Evolutionary conservation across 2,797 vertebrate genomes (phyloP).

Genomic region (Sebastes iracundus): DNA sequence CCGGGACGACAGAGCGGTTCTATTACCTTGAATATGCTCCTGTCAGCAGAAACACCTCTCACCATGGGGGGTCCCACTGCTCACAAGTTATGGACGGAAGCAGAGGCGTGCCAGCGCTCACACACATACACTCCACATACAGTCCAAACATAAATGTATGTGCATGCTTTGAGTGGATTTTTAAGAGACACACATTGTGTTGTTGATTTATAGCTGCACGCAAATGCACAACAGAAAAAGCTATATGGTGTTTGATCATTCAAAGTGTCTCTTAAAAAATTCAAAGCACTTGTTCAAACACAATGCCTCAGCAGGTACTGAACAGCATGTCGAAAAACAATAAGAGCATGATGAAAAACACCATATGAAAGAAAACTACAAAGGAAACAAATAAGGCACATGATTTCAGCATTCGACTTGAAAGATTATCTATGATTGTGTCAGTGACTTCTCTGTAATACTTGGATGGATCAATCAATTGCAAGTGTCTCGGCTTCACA

Average conservation of each 20-base stretch:
- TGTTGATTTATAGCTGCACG: not conserved
- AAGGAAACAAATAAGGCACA: not conserved
- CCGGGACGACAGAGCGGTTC: constrained; percentile 68
- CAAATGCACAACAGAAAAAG: not conserved
- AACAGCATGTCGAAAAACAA: constrained; percentile 2
- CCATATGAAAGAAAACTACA: not conserved
- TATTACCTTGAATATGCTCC: constrained; percentile 81
- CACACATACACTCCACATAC: not conserved
- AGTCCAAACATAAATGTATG: not conserved
- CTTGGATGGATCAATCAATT: not conserved
- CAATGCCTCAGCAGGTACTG: not conserved
- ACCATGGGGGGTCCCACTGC: constrained; percentile 45
- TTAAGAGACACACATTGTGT: not conserved
- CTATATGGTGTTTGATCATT: not conserved
- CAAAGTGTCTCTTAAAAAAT: not conserved
- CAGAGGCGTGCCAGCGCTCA: not conserved
- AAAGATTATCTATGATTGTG: not conserved
- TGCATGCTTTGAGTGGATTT: not conserved
- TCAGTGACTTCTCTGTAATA: not conserved
- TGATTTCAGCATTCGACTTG: not conserved
- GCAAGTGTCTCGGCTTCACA: not conserved
- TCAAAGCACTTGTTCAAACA: not conserved
- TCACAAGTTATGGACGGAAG: constrained; percentile 28
- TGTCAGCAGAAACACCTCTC: constrained; percentile 77
- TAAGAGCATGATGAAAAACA: not conserved